These are phyloP conservation scores for Leucosticte australis DNA, from an alignment of 2,113 vertebrate genomes.

Conservation along the genomic window DNA sequence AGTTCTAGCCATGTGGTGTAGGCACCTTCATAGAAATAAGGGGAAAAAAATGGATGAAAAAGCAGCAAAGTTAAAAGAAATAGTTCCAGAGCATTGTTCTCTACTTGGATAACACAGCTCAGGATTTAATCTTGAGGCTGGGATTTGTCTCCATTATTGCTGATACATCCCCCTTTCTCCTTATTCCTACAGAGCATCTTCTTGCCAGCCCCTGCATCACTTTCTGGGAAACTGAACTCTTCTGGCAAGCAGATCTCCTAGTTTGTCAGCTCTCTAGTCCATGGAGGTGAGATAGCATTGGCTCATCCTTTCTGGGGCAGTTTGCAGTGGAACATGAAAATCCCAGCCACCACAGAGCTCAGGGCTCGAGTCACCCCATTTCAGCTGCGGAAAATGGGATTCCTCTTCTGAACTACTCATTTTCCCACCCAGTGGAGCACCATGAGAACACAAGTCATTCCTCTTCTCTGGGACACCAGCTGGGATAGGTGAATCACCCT, in stretches of 20 bases:
- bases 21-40: neutral
- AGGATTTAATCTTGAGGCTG: neutral
- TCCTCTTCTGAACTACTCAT: neutral
- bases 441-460: neutral
- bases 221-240: neutral
- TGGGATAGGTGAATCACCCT: neutral
- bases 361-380: neutral
- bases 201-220: neutral
- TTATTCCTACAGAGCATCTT: neutral
- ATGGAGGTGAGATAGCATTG: neutral
- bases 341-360: neutral
- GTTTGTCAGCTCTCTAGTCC: neutral
- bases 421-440: neutral
- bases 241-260: neutral
- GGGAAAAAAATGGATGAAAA: neutral
- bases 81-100: neutral
- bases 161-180: neutral
- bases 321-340: neutral
- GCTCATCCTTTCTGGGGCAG: neutral
- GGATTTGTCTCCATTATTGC: neutral
- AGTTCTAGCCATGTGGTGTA: neutral
- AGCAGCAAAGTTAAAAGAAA: neutral
- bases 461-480: neutral
- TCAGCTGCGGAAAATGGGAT: neutral
- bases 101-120: neutral